Evolutionary conservation across 1,140 invertebrate species (phyloP), one percentile per base, ranked within the genome.

Genomic region (Streblospio benedicti): DNA sequence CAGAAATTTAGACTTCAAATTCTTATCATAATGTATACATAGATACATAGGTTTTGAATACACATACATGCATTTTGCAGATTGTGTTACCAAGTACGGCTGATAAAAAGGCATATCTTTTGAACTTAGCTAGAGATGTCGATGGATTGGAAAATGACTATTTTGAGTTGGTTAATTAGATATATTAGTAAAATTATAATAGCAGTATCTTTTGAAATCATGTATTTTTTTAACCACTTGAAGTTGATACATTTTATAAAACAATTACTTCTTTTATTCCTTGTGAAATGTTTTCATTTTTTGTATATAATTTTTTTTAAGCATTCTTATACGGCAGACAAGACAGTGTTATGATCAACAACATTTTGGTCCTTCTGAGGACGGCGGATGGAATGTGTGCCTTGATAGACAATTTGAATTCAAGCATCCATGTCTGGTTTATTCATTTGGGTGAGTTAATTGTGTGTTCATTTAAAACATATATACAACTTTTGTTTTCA

Each of bases 331-430:
- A 23, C 33, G 31, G 12, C 18, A 50, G 51, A 53, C 51, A 27
- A 53, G 30, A 18, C 43, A 41, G 18, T 62, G 60, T 31, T 31
- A 28, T 27, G 28, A 25, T 27, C 54, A 58, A 35, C 47, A 47
- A 23, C 54, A 57, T 28, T 32, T 63, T 4, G 61, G 61, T 2
- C 58, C 61, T 0, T 25, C 44, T 16, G 61, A 52, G 18, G 61
- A 63, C 20, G 61, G 61, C 4, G 61, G 61, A 4, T 63, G 57
- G 57, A 58, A 63, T 23, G 61, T 63, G n/a, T 63, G 61, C 35
- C 23, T 63, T 14, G 61, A 60, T 16, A 16, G 5, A 5, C 43
- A 44, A 6, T 63, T 51, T 51, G 51, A 59, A 51, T 53, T 63
- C 43, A 53, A 18, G 9, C n/a, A 12, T 1, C 61, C 61, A 4